Base-by-base conservation (phyloP, 2,888 invertebrate species). In the Drosophila barbarae region DNA sequence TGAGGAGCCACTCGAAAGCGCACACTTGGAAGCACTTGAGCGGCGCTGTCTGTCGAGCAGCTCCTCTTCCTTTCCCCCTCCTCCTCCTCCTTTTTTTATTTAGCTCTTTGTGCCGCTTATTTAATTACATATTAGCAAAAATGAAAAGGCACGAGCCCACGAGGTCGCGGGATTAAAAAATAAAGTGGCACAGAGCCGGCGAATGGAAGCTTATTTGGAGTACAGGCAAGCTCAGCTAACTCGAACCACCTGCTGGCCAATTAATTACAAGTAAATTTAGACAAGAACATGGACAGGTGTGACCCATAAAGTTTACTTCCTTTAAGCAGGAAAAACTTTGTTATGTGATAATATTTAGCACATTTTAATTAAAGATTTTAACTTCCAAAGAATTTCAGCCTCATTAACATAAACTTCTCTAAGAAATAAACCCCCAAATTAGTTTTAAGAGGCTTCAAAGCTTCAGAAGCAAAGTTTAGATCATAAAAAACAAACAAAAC, bases 71-170 rank as follows among this genome's bases (percentile, higher is more conserved):
- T 8, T 26, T 35, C 47, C 46, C 51, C 28, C 32, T 10, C 10
- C 42, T 54, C 6, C 6, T 26, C 1, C 18, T 18, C 18, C 18
- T 26, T 26, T 26, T 49, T 67, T 71, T 56, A 66, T 76, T 59
- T 57, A 69, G 78, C 82, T 71, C 71, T 79, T 80, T 77, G 73
- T 79, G 81, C 73, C 78, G 77, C 81, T 80, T 77, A 79, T 83
- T 79, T 79, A 79, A 79, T 79, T 83, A 83, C 84, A 79, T 80
- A 79, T 79, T 79, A 79, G 84, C 76, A 83, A 68, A 64, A 73
- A 69, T 69, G 57, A 68, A 55, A 64, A 61, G 54, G 34, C 50
- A 51, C 28, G 54, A 50, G 68, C 38, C n/a, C 18, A 46, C 52
- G 51, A 49, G 51, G 64, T 53, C 41, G 58, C 50, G 30, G 52